Conservation (phyloP, 2,113 vertebrate species). For the Clarias macrocephalus region DNA sequence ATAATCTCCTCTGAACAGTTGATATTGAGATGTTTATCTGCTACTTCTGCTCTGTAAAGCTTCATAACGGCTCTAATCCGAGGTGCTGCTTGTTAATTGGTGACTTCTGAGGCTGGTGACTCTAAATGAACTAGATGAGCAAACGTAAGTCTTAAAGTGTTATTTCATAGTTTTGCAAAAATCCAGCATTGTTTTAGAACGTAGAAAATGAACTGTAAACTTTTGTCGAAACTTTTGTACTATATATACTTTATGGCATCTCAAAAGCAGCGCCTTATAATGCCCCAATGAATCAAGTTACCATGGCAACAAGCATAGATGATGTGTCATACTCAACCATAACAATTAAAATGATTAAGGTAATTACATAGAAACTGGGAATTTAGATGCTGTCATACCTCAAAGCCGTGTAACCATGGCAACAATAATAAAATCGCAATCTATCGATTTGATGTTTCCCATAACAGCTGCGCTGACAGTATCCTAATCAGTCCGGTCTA, state of each 20-base stretch:
- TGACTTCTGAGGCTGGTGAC: too few species aligned
- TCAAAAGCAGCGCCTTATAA: background rate
- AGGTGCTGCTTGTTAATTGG: too few species aligned
- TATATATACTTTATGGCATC: background rate
- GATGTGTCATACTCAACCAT: background rate
- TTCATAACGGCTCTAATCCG: too few species aligned
- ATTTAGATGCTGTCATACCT: background rate
- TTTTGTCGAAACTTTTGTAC: too few species aligned
- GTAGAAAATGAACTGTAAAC: too few species aligned
- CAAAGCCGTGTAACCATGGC: background rate
- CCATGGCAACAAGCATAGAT: background rate
- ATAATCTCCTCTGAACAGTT: too few species aligned
- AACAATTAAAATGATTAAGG: background rate
- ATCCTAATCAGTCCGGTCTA: background rate
- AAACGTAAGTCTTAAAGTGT: too few species aligned
- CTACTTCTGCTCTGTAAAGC: too few species aligned
- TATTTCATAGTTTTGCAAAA: too few species aligned
- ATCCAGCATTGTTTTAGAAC: too few species aligned
- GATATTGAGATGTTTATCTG: too few species aligned
- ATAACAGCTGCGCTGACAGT: background rate
- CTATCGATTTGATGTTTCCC: background rate
- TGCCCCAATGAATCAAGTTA: background rate
- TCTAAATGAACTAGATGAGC: too few species aligned
- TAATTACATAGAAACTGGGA: background rate
- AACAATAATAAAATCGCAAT: background rate